Conservation (phyloP, 2,888 invertebrate species). For the Mythimna loreyi region DNA sequence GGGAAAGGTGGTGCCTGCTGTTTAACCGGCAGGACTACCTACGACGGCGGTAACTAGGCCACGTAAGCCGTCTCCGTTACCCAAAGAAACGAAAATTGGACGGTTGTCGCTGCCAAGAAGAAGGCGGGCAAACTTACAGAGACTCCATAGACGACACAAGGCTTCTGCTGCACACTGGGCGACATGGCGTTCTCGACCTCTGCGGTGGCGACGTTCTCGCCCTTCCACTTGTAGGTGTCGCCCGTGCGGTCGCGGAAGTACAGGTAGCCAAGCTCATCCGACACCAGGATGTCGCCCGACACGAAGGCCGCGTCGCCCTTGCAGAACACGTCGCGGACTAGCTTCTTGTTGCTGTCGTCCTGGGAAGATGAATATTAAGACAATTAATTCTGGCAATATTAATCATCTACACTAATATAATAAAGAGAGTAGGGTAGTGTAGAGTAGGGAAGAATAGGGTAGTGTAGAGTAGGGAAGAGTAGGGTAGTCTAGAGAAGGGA, state of each 20-base stretch:
- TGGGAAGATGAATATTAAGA: conserved; percentile 64
- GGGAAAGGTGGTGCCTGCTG: too few relatives aligned
- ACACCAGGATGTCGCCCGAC: conserved; percentile 96
- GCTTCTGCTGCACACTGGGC: conserved; percentile 93
- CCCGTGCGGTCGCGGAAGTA: conserved; percentile 98
- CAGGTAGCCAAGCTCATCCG: conserved; percentile 98
- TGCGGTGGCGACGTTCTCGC: conserved; percentile 99
- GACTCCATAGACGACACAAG: conserved; percentile 97
- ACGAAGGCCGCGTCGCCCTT: conserved; percentile 97
- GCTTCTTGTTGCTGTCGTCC: conserved; percentile 96
- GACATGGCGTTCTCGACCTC: conserved; percentile 98
- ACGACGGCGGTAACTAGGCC: too few relatives aligned
- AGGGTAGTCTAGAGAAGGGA: too few relatives aligned
- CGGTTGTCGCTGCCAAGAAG: too few relatives aligned
- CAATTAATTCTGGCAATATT: background rate
- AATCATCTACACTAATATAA: too few relatives aligned
- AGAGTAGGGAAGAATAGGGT: too few relatives aligned
- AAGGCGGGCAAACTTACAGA: conserved; percentile 94
- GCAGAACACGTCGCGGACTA: conserved; percentile 95
- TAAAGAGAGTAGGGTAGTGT: too few relatives aligned
- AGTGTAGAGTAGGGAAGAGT: too few relatives aligned
- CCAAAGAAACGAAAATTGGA: too few relatives aligned
- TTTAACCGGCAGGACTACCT: too few relatives aligned
- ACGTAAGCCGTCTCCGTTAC: too few relatives aligned
- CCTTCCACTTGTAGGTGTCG: conserved; percentile 97